These are phyloP conservation scores for Aurelia aurita complex sp. Pacific DNA, from an alignment of 30 jellyfish, hydroid and myxozoan species.

Conservation along the genomic window DNA sequence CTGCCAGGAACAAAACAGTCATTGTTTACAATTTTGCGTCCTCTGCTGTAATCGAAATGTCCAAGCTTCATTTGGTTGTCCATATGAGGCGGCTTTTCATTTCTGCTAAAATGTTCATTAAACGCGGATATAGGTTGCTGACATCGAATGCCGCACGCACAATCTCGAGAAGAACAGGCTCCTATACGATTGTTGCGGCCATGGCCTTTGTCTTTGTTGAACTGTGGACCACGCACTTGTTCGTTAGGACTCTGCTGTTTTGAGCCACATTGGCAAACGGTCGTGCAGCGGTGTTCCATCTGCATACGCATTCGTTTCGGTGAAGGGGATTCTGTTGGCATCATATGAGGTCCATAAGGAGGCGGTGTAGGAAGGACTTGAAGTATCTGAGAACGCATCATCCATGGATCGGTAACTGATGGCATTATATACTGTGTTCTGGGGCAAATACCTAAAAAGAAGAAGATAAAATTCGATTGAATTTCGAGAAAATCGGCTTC, in stretches of 20 bases:
- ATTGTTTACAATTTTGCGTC: neutral
- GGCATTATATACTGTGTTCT: slow-evolving; percentile 34
- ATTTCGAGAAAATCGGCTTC: neutral
- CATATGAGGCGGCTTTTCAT: neutral
- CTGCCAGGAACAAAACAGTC: slow-evolving; percentile 8
- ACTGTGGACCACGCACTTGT: slow-evolving; percentile 1
- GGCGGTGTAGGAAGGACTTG: slow-evolving; percentile 37
- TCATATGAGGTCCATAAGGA: slow-evolving; percentile 2
- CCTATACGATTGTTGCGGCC: neutral
- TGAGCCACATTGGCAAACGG: slow-evolving; percentile 7
- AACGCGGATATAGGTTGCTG: slow-evolving; percentile 7
- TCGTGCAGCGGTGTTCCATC: slow-evolving; percentile 16
- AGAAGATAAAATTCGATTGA: neutral
- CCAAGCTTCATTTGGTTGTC: neutral
- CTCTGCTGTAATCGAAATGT: slow-evolving; percentile 11
- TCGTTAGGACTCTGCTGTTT: slow-evolving; percentile 4
- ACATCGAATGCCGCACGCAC: slow-evolving; percentile 32
- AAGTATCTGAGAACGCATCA: slow-evolving; percentile 19
- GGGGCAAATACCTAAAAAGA: slow-evolving; percentile 2
- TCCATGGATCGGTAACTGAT: slow-evolving; percentile 21
- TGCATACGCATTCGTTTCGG: slow-evolving; percentile 20
- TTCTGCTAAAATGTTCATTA: slow-evolving; percentile 10
- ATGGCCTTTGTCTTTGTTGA: neutral
- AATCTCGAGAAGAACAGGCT: neutral
- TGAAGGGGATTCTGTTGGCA: neutral